phyloP scores from a whole-genome alignment of 2,797 vertebrate genomes.

The Argya squamiceps region DNA sequence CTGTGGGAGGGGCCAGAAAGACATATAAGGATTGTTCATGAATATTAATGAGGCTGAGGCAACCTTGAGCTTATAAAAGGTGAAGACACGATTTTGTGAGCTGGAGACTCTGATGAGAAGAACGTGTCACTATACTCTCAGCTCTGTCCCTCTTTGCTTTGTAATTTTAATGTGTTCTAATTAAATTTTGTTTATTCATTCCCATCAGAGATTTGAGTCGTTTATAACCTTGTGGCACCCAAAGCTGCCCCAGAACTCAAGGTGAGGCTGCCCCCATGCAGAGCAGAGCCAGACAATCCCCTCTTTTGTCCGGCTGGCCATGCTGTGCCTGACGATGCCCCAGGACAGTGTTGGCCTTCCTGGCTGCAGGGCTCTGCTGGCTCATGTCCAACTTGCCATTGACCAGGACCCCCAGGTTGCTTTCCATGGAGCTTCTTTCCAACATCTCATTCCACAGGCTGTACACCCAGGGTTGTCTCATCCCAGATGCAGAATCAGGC shows the following conservation, averaged over 20 bases:
- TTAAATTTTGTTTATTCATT: neutral
- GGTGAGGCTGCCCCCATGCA: rapidly evolving
- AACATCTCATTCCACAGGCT: neutral
- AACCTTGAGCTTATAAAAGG: neutral
- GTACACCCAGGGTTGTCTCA: neutral
- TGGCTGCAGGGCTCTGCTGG: neutral
- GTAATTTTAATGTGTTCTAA: neutral
- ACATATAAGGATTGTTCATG: neutral
- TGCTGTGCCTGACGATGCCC: neutral
- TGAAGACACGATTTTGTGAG: neutral
- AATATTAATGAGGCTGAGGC: neutral
- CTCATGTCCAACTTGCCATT: rapidly evolving
- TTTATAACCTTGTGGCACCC: neutral
- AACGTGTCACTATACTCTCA: rapidly evolving
- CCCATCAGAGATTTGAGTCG: rapidly evolving
- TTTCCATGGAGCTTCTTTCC: neutral
- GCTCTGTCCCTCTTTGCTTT: neutral
- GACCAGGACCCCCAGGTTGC: rapidly evolving
- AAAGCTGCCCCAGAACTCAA: rapidly evolving
- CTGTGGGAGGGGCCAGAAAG: neutral
- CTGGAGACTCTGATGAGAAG: neutral
- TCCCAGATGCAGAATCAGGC: neutral
- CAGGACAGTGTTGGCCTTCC: neutral
- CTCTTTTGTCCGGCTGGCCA: rapidly evolving
- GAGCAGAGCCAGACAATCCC: neutral